Percentiles rank a stretch among this genome's conserved stretches.
phyloP scores from a whole-genome alignment of 2,888 invertebrate genomes.

The Tiliacea aurago region DNA sequence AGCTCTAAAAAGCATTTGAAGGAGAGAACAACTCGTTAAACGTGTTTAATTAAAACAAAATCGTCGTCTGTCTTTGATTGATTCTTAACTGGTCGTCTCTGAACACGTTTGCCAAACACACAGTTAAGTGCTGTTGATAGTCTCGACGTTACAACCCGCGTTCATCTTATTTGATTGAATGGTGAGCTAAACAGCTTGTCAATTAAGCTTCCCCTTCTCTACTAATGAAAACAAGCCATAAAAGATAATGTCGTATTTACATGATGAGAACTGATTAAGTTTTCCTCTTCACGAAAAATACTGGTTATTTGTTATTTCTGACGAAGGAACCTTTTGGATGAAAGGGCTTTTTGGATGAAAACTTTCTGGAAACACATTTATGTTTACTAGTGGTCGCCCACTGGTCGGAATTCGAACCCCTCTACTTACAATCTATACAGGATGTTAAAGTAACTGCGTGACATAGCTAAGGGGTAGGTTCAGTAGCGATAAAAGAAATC shows the following conservation, averaged over 20 bases:
- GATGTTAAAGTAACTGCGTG: too few relatives aligned
- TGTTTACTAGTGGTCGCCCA: too few relatives aligned
- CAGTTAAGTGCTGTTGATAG: slow-evolving; percentile 9
- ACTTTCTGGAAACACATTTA: neutral
- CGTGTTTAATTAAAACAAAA: neutral
- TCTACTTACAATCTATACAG: too few relatives aligned
- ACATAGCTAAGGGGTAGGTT: too few relatives aligned
- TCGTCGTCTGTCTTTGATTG: neutral
- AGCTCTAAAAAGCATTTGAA: neutral
- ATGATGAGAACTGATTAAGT: neutral
- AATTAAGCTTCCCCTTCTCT: slow-evolving; percentile 18
- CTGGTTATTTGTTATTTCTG: neutral
- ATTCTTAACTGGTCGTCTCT: neutral
- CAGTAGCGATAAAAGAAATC: too few relatives aligned
- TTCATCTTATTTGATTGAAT: neutral
- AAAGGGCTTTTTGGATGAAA: neutral
- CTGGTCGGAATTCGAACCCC: too few relatives aligned
- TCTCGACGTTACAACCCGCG: neutral
- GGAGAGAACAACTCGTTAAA: neutral
- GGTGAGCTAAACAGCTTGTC: slow-evolving; percentile 11
- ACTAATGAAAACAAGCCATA: slow-evolving; percentile 37
- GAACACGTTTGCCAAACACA: neutral
- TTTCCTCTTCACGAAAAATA: neutral
- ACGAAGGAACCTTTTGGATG: too few relatives aligned
- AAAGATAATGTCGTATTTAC: slow-evolving; percentile 13